Evolutionary conservation across 2,113 vertebrate genomes (phyloP), one percentile per base, ranked within the genome.

Genomic region (Salvator merianae): DNA sequence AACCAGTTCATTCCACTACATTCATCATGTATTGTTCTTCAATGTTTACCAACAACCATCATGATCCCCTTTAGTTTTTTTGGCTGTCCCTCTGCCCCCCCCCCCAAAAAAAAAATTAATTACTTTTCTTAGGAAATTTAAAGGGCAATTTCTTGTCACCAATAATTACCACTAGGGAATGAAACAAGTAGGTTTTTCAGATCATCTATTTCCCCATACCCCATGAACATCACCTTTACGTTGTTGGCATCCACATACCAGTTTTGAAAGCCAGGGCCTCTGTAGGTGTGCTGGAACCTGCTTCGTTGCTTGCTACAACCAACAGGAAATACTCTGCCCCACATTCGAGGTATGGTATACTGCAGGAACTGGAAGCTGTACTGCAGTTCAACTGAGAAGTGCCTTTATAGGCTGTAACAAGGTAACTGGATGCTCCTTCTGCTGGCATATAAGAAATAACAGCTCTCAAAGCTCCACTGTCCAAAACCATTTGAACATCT

Each of bases 261-360:
- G 97, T 98, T 50, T 94, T 93, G 79, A 98, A 96, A 72, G 90
- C 84, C 63, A 87, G 88, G 16, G 96, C 87, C 0, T 92, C 68
- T 2, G 97, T 94, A 7, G 98, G 96, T 26, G 40, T 77, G 89
- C 97, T 99, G 76, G 95, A 89, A 43, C 98, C 98, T 4, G 97
- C 98, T 0, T 92, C 86, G 22, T 98, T 98, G 30, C 90, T 82
- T 14, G 98, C 98, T 16, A 78, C 87, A 59, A 98, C 96, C 3
- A 89, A 91, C 74, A 99, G 59, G 0, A 92, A 86, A 84, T 97
- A 96, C 63, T 97, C 96, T 69, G 96, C 95, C 34, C 98, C 90
- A 26, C 98, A 99, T 7, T 85, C 93, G n/a, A 98, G 93, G 0
- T 96, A 93, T 1, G 84, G 68, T 83, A 98, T 94, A 59, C 69